Base-by-base conservation (phyloP, 1,140 invertebrate genomes). In the Zeugodacus cucurbitae region DNA sequence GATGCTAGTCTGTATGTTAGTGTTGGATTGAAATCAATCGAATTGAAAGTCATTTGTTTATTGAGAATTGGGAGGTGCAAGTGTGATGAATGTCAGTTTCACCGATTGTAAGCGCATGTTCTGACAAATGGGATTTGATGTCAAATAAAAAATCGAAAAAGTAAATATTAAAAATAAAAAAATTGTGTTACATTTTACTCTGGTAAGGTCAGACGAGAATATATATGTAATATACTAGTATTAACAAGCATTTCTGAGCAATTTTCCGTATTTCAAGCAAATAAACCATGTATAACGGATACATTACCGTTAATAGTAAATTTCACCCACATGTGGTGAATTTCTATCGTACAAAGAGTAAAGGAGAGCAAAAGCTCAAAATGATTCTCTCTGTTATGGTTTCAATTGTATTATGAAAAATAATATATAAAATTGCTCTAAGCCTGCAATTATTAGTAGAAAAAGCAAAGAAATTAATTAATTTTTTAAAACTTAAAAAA, bases 21-120 rank as follows among this genome's bases (percentile, higher is more conserved):
- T 67, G n/a, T 26, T 67, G 8, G 64, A 67, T 62, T 62, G 59
- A 26, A 32, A 32, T 29, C n/a, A 34, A 67, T 11, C 29, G 32
- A 34, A 11, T 32, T 14, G 29, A 29, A 3, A 34, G 26, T 67
- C 64, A 67, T 67, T 67, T 67, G 64, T 29, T 32, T 67, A 2
- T 4, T 67, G 64, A 17, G 26, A 67, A 26, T 67, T 67, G 64
- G 29, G 64, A 32, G 64, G 29, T 32, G 26, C 64, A 32, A 32
- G 37, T 82, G 37, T 82, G 74, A 82, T 54, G 48, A 82, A 48
- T 82, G 74, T 44, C 74, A 82, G 74, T 82, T 41, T 82, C 74
- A 82, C 17, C 37, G 22, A 44, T 41, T 82, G 74, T 82, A 54
- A 82, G 74, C 37, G 74, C 29, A 54, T 82, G 41, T 44, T 82